phyloP scores from a whole-genome alignment of 2,113 vertebrate species.

The Macquaria australasica region DNA sequence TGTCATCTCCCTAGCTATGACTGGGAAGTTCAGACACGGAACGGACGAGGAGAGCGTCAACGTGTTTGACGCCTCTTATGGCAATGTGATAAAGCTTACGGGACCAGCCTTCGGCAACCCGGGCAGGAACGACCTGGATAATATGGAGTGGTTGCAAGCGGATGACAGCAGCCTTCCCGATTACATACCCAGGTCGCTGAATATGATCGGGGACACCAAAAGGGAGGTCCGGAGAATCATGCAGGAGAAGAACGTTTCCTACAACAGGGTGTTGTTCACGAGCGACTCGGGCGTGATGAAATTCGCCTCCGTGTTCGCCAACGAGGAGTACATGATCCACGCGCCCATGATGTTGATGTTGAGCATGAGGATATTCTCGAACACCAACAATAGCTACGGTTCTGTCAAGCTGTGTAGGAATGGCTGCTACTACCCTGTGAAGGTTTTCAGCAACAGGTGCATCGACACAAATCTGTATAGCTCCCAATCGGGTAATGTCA shows the following conservation, averaged over 20 bases:
- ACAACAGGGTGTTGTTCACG: slow-evolving; percentile 14
- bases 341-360: background rate
- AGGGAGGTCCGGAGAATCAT: background rate
- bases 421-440: background rate
- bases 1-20: background rate
- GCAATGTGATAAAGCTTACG: background rate
- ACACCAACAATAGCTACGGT: background rate
- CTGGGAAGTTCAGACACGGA: background rate
- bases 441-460: background rate
- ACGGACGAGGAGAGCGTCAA: background rate
- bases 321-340: background rate
- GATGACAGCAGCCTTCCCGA: accelerated
- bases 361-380: background rate
- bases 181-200: background rate
- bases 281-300: background rate
- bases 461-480: background rate
- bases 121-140: background rate
- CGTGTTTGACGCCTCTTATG: background rate
- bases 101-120: background rate
- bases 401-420: background rate
- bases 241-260: background rate
- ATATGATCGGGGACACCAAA: background rate
- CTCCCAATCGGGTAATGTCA: too few species aligned
- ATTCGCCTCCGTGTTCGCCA: background rate
- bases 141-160: background rate